Evolutionary conservation across 2,113 vertebrate species (phyloP), one percentile per base, ranked within the genome.

Genomic region (Phylloscopus trochilus): DNA sequence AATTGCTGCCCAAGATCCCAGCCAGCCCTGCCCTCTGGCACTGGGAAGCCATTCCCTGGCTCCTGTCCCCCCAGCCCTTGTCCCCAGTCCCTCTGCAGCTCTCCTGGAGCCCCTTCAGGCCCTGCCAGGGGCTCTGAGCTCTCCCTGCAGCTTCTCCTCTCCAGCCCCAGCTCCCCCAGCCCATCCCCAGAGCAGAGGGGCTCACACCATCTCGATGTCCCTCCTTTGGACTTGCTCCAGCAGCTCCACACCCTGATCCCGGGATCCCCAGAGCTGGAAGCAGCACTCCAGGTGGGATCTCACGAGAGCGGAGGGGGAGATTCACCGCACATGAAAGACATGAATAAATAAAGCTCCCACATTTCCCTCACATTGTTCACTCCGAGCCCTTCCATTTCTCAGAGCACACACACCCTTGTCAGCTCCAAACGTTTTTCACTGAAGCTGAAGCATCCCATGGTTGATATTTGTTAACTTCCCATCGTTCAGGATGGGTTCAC

Each of bases 21-120:
- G 0, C 46, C 0, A n/a, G 0, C 0, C 44, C 60, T 39, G 2
- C 15, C 4, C 4, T 58, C 26, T 53, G 13, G 1, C 55, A 52
- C 2, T 35, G 5, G 7, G 3, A 58, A 58, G 20, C 62, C 79
- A 69, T 35, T 69, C 70, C 30, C 17, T 28, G 70, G 0, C 0
- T 62, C 3, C 41, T 76, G 62, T 2, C 87, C 11, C 41, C 53
- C 7, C 39, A 26, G 0, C 0, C 28, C 20, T 23, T 47, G 53
- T 41, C 53, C 37, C 33, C 0, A 41, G 39, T 16, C 47, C 16
- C 47, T 60, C n/a, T 35, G 1, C 53, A 47, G 33, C 33, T 75
- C n/a, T 53, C 68, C 68, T 74, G 68, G 30, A 62, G 30, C 47
- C 21, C 52, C 47, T 75, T 15, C 0, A 41, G 47, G 39, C 30